phyloP scores from a whole-genome alignment of 2,113 vertebrate species.

The Eurystomus gularis region DNA sequence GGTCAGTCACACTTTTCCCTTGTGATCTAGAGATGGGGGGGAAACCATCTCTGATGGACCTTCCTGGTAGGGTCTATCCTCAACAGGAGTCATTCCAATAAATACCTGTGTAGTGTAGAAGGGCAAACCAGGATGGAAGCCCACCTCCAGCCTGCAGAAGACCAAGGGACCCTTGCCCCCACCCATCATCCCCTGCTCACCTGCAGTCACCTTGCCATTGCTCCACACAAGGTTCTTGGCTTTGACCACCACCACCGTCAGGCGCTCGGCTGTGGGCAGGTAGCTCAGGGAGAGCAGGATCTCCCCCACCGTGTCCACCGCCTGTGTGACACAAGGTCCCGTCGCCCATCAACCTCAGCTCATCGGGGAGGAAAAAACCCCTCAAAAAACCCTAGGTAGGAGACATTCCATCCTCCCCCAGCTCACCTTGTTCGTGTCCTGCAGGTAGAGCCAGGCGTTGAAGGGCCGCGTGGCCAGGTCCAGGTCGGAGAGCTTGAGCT shows the following conservation, averaged over 20 bases:
- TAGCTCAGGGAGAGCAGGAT: slow-evolving; percentile 96
- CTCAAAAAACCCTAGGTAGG: fast-evolving
- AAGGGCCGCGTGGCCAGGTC: slow-evolving; percentile 88
- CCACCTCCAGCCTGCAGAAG: background rate
- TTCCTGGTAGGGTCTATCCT: fast-evolving
- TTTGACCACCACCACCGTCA: slow-evolving; percentile 97
- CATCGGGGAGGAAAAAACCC: background rate
- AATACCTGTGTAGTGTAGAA: fast-evolving
- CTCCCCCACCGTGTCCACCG: slow-evolving; percentile 89
- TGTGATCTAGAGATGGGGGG: fast-evolving
- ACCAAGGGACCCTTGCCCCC: fast-evolving
- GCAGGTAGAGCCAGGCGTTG: slow-evolving; percentile 94
- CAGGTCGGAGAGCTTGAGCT: slow-evolving; percentile 91
- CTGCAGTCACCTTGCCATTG: slow-evolving; percentile 87
- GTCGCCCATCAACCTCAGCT: fast-evolving
- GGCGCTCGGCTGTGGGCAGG: slow-evolving; percentile 93
- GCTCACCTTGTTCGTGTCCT: slow-evolving; percentile 90
- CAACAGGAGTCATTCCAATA: fast-evolving
- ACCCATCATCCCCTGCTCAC: slow-evolving; percentile 48
- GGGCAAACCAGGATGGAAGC: background rate
- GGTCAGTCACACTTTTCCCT: fast-evolving
- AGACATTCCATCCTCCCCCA: fast-evolving
- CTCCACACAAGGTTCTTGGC: slow-evolving; percentile 95
- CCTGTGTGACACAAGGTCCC: slow-evolving; percentile 59
- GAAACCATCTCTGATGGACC: background rate